Base-by-base conservation (phyloP, 2,113 vertebrate species). In the Callospermophilus lateralis region DNA sequence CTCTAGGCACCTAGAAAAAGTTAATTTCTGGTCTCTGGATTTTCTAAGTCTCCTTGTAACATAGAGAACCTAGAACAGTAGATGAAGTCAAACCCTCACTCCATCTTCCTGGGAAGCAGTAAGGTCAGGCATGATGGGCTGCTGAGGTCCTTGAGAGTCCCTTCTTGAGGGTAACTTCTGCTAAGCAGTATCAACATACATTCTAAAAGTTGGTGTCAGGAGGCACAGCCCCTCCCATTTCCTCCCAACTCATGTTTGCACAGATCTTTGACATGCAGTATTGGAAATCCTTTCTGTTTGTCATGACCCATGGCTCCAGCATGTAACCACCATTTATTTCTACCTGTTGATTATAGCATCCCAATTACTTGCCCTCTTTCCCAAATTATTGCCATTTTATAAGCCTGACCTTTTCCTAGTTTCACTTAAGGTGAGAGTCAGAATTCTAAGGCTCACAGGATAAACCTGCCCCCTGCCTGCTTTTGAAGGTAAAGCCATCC, bases 391-490 rank as follows among this genome's bases (percentile, higher is more conserved):
- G 34, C 37, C 61, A 85, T 81, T 89, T 85, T 39, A 42, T 65
- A 67, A 93, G 28, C 9, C 45, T 84, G 48, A 26, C 32, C 22
- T 89, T 84, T 65, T 61, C 4, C 20, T 19, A 24, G 48, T 15
- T 86, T 72, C 15, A 20, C 30, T 6, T 74, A n/a, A 70, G 51
- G 26, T 8, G 51, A 22, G 63, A 65, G 8, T 55, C 19, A n/a
- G 7, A 13, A 45, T 63, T 4, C 0, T 0, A 9, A 0, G 2
- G 19, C n/a, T 89, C 1, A 28, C 2, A 67, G 53, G 48, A 28
- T 63, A 63, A 24, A 39, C 22, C 77, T 37, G 53, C 28, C 45
- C 39, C 12, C 6, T 48, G 76, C 26, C 34, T 84, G 32, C 2
- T 48, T 58, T 63, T 39, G 42, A 72, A 84, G 87, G 70, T 30